A percentile compares a stretch with the other conserved stretches of the same genome.
Conservation (phyloP, 2,888 invertebrate species). For the Ganaspis brasiliensis region DNA sequence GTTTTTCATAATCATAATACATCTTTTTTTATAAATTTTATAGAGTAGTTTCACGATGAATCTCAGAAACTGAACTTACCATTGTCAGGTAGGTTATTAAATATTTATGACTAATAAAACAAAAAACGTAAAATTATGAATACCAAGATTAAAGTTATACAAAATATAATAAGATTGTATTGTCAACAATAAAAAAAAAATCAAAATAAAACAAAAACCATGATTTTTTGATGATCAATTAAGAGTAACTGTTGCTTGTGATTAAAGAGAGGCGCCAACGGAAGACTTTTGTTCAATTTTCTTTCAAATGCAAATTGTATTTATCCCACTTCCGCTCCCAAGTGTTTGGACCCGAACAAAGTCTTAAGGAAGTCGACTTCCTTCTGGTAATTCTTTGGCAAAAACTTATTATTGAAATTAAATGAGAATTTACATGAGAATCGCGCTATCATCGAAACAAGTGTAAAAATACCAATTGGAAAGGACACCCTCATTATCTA, state of each 20-base stretch:
- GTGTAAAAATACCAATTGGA: constrained; percentile 25
- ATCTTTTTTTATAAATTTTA: too few relatives aligned
- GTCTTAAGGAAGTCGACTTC: constrained; percentile 40
- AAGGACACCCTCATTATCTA: constrained; percentile 29
- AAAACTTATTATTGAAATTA: constrained; percentile 37
- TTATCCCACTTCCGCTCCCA: constrained; percentile 34
- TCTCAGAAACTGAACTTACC: too few relatives aligned
- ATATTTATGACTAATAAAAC: too few relatives aligned
- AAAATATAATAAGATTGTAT: not conserved
- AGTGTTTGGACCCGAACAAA: constrained; percentile 13
- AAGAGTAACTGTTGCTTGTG: not conserved
- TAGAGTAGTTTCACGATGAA: too few relatives aligned
- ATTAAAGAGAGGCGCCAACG: constrained; percentile 41
- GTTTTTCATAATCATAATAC: too few relatives aligned
- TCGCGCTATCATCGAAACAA: constrained; percentile 22
- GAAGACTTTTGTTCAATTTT: constrained; percentile 22
- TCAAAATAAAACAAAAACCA: not conserved
- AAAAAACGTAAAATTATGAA: too few relatives aligned
- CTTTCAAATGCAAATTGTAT: constrained; percentile 41
- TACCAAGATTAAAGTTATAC: not conserved
- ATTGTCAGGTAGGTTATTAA: too few relatives aligned
- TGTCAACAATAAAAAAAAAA: not conserved
- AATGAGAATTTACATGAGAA: constrained; percentile 26
- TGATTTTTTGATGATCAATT: not conserved
- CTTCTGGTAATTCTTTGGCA: constrained; percentile 26